A percentile compares a stretch with the other conserved stretches of the same genome.
phyloP scores from a whole-genome alignment of 2,113 vertebrate genomes.

The Rhinolophus sinicus region DNA sequence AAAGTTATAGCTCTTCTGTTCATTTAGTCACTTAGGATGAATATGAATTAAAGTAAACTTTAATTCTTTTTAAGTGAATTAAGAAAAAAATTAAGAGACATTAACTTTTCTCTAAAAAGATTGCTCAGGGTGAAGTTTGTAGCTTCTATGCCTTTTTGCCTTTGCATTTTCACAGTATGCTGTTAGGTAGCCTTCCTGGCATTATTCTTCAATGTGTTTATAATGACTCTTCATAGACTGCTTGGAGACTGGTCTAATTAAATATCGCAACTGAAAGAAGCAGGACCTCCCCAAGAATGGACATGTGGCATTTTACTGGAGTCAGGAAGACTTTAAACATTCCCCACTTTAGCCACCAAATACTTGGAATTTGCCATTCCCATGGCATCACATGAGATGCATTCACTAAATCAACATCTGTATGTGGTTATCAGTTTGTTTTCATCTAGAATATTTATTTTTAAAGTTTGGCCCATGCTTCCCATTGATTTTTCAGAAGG shows the following conservation, averaged over 20 bases:
- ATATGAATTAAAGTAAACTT: neutral
- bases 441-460: conserved; percentile 57
- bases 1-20: neutral
- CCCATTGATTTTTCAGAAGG: conserved; percentile 23
- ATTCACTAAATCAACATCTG: conserved; percentile 42
- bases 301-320: neutral
- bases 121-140: neutral
- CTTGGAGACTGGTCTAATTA: neutral
- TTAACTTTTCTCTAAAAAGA: neutral
- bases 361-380: neutral
- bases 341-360: neutral
- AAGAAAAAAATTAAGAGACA: neutral
- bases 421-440: conserved; percentile 42
- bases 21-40: neutral
- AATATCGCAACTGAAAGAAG: neutral
- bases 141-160: neutral
- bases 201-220: neutral
- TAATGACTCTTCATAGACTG: neutral
- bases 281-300: neutral
- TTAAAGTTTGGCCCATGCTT: conserved; percentile 1
- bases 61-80: neutral
- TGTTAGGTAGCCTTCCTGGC: neutral
- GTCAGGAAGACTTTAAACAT: neutral
- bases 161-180: neutral
- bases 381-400: neutral